Evolutionary conservation across 2,113 vertebrate species (phyloP).

Genomic region (Anseranas semipalmata): DNA sequence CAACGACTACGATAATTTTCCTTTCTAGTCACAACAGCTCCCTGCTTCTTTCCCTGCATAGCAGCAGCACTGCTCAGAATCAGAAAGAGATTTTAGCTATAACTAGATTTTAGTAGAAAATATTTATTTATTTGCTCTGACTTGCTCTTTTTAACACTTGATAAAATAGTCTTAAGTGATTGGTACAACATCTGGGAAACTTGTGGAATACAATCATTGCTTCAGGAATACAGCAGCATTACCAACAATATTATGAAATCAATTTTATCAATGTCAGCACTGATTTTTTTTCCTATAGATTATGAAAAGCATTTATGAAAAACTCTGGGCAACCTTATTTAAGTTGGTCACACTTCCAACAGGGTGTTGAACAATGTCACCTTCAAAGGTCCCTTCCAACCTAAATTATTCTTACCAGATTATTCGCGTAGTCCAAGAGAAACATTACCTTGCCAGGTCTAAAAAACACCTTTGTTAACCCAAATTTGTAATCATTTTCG

Average conservation of each 20-base stretch:
- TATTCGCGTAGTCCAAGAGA: neutral
- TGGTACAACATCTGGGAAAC: neutral
- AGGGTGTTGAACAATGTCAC: neutral
- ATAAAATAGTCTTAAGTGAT: neutral
- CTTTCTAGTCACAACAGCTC: neutral
- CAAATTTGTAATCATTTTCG: slow-evolving; percentile 98
- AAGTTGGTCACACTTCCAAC: neutral
- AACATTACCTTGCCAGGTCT: slow-evolving; percentile 94
- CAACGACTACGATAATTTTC: neutral
- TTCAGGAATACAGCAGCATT: neutral
- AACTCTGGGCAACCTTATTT: neutral
- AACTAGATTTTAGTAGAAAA: neutral
- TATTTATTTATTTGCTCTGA: neutral
- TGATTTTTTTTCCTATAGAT: neutral
- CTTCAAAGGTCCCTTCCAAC: neutral
- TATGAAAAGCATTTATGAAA: neutral
- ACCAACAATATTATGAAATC: neutral
- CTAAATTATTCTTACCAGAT: neutral
- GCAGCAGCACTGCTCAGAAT: neutral
- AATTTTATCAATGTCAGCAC: neutral
- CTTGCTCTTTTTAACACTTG: neutral
- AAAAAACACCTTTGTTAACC: slow-evolving; percentile 97
- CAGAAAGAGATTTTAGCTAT: neutral
- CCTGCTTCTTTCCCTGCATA: neutral
- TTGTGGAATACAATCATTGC: neutral